Evolutionary conservation across 2,113 vertebrate genomes (phyloP).

Genomic region (Fukomys damarensis): DNA sequence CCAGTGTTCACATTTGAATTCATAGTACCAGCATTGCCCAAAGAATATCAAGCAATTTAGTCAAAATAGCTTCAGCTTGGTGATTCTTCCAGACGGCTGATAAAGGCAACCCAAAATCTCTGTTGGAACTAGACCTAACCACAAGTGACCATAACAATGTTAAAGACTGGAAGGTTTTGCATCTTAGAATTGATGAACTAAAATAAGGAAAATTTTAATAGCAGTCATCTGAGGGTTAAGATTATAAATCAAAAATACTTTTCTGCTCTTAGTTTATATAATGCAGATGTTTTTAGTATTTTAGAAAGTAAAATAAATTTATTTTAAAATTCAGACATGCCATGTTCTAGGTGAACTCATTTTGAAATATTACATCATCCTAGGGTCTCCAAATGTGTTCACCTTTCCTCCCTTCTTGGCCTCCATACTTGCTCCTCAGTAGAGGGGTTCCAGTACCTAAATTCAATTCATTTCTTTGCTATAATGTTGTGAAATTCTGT

Average conservation of each 20-base stretch:
- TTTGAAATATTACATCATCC: background rate
- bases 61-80: background rate
- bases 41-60: background rate
- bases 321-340: background rate
- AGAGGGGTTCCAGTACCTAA: background rate
- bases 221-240: background rate
- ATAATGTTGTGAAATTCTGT: background rate
- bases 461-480: background rate
- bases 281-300: background rate
- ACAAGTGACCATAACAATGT: background rate
- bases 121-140: background rate
- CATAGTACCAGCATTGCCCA: background rate
- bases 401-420: background rate
- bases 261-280: background rate
- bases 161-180: background rate
- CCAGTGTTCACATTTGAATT: background rate
- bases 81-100: background rate
- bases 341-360: background rate
- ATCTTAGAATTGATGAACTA: background rate
- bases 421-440: background rate
- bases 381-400: background rate
- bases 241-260: slow-evolving; percentile 8
- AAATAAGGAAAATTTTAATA: background rate
- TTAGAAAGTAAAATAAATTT: background rate
- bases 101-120: background rate